A percentile compares a stretch with the other conserved stretches of the same genome.
These are phyloP conservation scores for Linyphia triangularis DNA, from an alignment of 2,888 invertebrate genomes.

Conservation along the genomic window DNA sequence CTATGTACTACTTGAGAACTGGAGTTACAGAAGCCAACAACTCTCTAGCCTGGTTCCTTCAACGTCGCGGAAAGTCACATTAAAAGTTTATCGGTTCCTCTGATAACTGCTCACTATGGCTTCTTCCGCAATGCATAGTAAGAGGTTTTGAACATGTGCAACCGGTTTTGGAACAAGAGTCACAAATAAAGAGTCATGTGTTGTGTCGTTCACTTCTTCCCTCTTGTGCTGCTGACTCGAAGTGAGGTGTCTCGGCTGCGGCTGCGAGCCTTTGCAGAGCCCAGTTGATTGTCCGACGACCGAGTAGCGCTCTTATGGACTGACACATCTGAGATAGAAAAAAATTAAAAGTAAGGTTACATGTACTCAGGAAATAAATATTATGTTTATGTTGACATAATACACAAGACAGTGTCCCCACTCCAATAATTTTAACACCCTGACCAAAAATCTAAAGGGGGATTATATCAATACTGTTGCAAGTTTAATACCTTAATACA, in stretches of 20 bases:
- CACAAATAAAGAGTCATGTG: slow-evolving; percentile 23
- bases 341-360: too few species aligned
- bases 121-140: slow-evolving; percentile 40
- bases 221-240: slow-evolving; percentile 53
- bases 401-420: too few species aligned
- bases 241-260: slow-evolving; percentile 56
- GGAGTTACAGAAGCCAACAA: slow-evolving; percentile 71
- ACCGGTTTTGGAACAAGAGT: slow-evolving; percentile 34
- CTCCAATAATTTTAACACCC: too few species aligned
- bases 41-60: slow-evolving; percentile 32
- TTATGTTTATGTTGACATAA: too few species aligned
- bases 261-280: slow-evolving; percentile 62
- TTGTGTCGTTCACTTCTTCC: slow-evolving; percentile 54
- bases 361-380: too few species aligned
- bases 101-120: slow-evolving; percentile 32
- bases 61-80: slow-evolving; percentile 31
- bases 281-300: slow-evolving; percentile 64
- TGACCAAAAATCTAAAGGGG: too few species aligned
- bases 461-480: too few species aligned
- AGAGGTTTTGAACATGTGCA: slow-evolving; percentile 37
- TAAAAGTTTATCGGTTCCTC: slow-evolving; percentile 50
- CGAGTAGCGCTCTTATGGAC: slow-evolving; percentile 67
- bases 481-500: too few species aligned
- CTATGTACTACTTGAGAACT: slow-evolving; percentile 73
- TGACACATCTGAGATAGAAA: slow-evolving; percentile 69